Base-by-base conservation (phyloP, 2,888 invertebrate species). In the Tenthredo notha region DNA sequence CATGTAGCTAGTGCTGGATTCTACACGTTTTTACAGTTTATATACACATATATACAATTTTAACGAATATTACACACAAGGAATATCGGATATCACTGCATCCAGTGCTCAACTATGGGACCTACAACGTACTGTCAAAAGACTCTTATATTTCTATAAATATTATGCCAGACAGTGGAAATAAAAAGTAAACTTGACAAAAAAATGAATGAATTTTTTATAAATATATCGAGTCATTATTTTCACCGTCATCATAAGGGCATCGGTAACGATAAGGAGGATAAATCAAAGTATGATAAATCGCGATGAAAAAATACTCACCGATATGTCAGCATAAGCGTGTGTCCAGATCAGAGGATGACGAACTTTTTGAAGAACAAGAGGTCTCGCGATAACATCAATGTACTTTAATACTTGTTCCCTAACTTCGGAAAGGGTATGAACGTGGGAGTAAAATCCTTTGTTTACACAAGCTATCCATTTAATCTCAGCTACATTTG, bases 351-450 rank as follows among this genome's bases (percentile, higher is more conserved):
- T 97, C 7, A 98, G 96, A 29, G 97, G 98, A 89, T 98, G 98
- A 9, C 96, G 94, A 2, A 94, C 93, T 6, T 94, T 97, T 93
- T 96, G 98, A 78, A 98, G 93, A 7, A 97, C 97, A 92, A 98
- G 94, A 0, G 98, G 98, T 65, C 97, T 95, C 0, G 98, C 99
- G 92, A 99, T 97, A 4, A 99, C 98, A 86, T 98, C 97, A 87
- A 99, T 98, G 94, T 99, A 99, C 93, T 98, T 97, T 90, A 99
- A 94, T 33, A 99, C 99, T 93, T 99, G 98, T 93, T 98, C 98
- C 88, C 98, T 97, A 0, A 99, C 99, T 94, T 99, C 99, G 89
- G 99, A 98, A 90, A 99, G 95, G 0, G 98, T 98, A 88, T 98
- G 97, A 21, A 99, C 98, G 92, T 99, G 99, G 0, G 98, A 97